Evolutionary conservation across 2,888 invertebrate genomes (phyloP), one percentile per base, ranked within the genome.

Genomic region (Itoplectis maculator): DNA sequence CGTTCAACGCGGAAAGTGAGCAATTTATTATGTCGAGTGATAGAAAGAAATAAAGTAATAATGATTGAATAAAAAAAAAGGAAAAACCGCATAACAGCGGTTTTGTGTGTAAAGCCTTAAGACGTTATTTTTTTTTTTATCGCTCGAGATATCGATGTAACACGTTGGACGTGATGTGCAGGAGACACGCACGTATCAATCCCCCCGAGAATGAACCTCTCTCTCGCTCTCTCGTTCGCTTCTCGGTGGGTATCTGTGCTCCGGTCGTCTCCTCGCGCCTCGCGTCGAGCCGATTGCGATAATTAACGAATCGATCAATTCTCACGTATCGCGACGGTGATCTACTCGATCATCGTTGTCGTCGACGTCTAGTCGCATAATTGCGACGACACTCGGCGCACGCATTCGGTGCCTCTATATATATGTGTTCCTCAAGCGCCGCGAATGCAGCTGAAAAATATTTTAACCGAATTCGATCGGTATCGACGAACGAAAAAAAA

Each of bases 231-330:
- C n/a, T n/a, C n/a, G n/a, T n/a, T n/a, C n/a, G n/a, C n/a, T n/a
- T n/a, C n/a, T n/a, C n/a, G n/a, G 29, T 5, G 29, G 29, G 29
- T 61, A 73, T 73, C 65, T 74, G 65, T 8, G 51, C 63, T 74
- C 29, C 15, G 15, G 13, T 4, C 45, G 51, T 65, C 66, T 0
- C 8, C 23, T 40, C 20, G 29, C 29, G 29, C 29, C 5, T 54
- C 54, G 45, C 29, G 18, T 61, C 54, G 40, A 47, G 9, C 65
- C 63, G 59, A 79, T 73, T 56, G n/a, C 63, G 84, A 84, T 84
- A 77, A 84, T 82, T 82, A 82, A 80, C 69, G 63, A 49, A 82
- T 82, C 84, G 80, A 84, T 84, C 84, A 84, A 77, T 84, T 79
- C 59, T 72, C 79, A 63, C 68, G 76, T 79, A 82, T 79, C 82